Conservation (phyloP, 2,888 invertebrate genomes). For the Drosophila antonietae region DNA sequence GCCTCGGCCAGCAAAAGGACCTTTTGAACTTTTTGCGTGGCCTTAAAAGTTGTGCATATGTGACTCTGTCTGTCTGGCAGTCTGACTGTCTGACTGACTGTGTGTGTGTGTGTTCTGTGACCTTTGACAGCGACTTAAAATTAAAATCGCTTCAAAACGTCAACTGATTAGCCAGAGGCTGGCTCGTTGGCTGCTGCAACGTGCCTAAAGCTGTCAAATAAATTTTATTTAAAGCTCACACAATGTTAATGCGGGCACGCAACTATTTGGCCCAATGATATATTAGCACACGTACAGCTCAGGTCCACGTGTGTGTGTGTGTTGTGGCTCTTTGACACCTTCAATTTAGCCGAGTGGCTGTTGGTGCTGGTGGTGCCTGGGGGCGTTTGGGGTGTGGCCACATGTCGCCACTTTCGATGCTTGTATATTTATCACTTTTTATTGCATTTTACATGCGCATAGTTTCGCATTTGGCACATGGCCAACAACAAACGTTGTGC, state of each 20-base stretch:
- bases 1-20: constrained; percentile 38
- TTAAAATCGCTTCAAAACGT: constrained; percentile 48
- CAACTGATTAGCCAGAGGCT: constrained; percentile 59
- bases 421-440: constrained; percentile 58
- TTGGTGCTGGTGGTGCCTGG: constrained; percentile 24
- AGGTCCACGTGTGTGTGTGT: background rate
- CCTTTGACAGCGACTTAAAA: constrained; percentile 64
- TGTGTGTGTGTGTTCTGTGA: constrained; percentile 27
- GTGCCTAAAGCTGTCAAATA: constrained; percentile 62
- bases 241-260: constrained; percentile 60
- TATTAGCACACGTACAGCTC: constrained; percentile 49
- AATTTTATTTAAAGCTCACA: constrained; percentile 67
- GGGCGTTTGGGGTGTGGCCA: constrained; percentile 26
- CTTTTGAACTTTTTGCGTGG: constrained; percentile 53
- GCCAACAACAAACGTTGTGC: constrained; percentile 44
- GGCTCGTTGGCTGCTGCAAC: constrained; percentile 27
- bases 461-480: constrained; percentile 46
- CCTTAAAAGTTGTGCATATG: constrained; percentile 55
- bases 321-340: constrained; percentile 60
- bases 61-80: constrained; percentile 20
- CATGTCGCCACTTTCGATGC: constrained; percentile 59
- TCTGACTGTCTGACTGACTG: constrained; percentile 1
- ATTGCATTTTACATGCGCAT: constrained; percentile 55
- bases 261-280: constrained; percentile 75
- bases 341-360: constrained; percentile 64